phyloP scores from a whole-genome alignment of 2,797 vertebrate genomes.

The Lates japonicus region DNA sequence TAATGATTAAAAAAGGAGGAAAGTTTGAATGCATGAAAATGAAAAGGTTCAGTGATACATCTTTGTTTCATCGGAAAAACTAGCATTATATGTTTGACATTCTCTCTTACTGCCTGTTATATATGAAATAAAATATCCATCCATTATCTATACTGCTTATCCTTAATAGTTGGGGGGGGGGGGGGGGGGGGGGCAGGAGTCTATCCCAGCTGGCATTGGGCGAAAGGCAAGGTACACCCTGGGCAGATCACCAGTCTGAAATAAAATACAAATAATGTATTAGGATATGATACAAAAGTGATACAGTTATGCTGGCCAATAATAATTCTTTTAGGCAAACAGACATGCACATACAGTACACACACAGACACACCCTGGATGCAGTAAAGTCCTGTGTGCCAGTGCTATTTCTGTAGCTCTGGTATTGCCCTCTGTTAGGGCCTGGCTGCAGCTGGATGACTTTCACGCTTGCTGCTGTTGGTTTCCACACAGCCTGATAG shows the following conservation, averaged over 20 bases:
- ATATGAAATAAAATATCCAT: not conserved
- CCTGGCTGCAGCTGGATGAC: constrained; percentile 62
- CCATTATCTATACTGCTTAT: no score
- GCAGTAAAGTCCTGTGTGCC: constrained; percentile 42
- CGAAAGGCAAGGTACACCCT: no score
- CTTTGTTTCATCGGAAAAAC: not conserved
- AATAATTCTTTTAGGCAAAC: not conserved
- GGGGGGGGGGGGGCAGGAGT: no score
- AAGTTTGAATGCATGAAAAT: not conserved
- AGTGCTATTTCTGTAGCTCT: constrained; percentile 66
- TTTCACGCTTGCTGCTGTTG: constrained; percentile 53
- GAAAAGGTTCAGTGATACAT: not conserved
- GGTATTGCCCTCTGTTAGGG: constrained; percentile 60
- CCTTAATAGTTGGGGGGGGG: no score
- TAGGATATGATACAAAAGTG: not conserved
- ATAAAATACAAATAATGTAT: not conserved
- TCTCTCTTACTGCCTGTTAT: not conserved
- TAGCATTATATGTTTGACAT: not conserved
- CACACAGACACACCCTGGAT: not conserved
- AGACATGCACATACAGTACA: not conserved
- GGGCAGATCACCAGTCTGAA: not conserved
- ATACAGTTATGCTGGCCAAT: not conserved
- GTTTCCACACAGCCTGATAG: constrained; percentile 34
- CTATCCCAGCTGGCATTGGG: no score
- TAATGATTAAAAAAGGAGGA: not conserved